These are phyloP conservation scores for Meghimatium bilineatum DNA, from an alignment of 2,888 invertebrate genomes.

Conservation along the genomic window DNA sequence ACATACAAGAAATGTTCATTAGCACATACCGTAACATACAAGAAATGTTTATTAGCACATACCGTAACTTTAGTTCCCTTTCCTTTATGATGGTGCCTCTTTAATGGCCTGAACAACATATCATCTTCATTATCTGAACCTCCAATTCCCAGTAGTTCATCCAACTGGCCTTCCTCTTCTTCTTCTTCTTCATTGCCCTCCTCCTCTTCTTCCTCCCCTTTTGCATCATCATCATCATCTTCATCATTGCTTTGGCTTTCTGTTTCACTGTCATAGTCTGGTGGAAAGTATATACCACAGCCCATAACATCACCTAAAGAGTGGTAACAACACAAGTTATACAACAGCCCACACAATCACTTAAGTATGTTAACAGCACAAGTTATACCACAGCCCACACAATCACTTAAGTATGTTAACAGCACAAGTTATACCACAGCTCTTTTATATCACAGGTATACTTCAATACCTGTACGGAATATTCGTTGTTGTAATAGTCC, in stretches of 20 bases:
- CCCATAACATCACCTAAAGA: conserved; percentile 79
- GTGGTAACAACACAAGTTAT: too few species aligned
- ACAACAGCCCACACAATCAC: too few species aligned
- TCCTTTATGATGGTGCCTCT: conserved; percentile 20
- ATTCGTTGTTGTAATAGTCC: too few species aligned
- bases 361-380: too few species aligned
- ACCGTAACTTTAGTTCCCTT: conserved; percentile 45
- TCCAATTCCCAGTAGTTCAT: conserved; percentile 60
- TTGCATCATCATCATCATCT: conserved; percentile 43
- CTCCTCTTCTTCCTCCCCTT: conserved; percentile 42
- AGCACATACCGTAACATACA: too few species aligned
- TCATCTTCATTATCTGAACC: conserved; percentile 76
- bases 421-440: too few species aligned
- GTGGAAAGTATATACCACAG: conserved; percentile 80
- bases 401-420: too few species aligned
- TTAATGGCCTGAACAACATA: conserved; percentile 31
- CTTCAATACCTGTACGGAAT: too few species aligned
- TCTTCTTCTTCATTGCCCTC: conserved; percentile 46
- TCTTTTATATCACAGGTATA: too few species aligned
- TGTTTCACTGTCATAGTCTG: conserved; percentile 73
- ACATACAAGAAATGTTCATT: too few species aligned
- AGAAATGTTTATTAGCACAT: neutral
- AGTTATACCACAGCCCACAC: too few species aligned
- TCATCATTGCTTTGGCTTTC: conserved; percentile 59
- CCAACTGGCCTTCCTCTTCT: conserved; percentile 48